phyloP scores from a whole-genome alignment of 2,797 vertebrate genomes.

The Acrossocheilus fasciatus region DNA sequence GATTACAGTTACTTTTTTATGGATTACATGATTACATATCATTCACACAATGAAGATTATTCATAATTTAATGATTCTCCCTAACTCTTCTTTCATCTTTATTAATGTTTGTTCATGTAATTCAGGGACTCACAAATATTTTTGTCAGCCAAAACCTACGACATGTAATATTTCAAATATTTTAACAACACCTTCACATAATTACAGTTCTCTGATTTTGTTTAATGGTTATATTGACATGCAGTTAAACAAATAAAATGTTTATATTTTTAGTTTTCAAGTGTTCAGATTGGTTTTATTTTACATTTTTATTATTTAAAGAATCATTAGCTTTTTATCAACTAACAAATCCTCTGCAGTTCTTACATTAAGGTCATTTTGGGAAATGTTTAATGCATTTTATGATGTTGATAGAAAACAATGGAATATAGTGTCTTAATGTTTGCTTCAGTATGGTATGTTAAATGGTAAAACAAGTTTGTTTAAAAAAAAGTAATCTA shows the following conservation, averaged over 20 bases:
- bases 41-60: too few species aligned
- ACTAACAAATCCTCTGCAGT: background rate
- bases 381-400: background rate
- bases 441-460: background rate
- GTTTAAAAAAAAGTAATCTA: too few species aligned
- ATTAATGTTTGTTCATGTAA: background rate
- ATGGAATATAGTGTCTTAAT: too few species aligned
- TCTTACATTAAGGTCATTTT: background rate
- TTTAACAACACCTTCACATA: background rate
- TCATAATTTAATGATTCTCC: too few species aligned
- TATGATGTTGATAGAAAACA: background rate
- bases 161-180: background rate
- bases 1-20: too few species aligned
- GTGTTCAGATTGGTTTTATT: background rate
- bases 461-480: too few species aligned
- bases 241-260: background rate
- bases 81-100: background rate
- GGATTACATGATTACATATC: background rate
- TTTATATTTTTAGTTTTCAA: too few species aligned
- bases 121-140: background rate
- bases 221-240: background rate
- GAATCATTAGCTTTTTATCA: background rate
- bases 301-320: background rate
- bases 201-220: background rate
- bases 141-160: background rate